A percentile compares a stretch with the other conserved stretches of the same genome.
These are phyloP conservation scores for Leucosticte australis DNA, from an alignment of 2,113 vertebrate genomes.

Conservation along the genomic window DNA sequence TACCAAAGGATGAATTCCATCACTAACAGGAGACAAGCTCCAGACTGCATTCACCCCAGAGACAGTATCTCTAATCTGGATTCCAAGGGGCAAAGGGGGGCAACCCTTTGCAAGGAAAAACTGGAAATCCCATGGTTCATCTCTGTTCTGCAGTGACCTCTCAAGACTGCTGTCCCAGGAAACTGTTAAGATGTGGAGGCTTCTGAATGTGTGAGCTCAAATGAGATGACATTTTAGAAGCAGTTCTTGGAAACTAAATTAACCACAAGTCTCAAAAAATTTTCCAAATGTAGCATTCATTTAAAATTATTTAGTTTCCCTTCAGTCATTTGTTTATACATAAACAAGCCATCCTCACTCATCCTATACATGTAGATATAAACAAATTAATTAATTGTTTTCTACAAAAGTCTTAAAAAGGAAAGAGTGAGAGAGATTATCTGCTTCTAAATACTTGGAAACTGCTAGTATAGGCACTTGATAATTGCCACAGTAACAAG, in stretches of 20 bases:
- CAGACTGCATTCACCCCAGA: background rate
- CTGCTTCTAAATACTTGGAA: background rate
- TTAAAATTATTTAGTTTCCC: background rate
- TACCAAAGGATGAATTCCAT: background rate
- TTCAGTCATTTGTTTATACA: constrained; percentile 11
- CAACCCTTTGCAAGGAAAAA: background rate
- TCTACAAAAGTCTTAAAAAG: background rate
- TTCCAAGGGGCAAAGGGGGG: background rate
- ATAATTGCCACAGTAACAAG: background rate
- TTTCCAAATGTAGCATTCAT: background rate
- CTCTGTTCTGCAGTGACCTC: background rate
- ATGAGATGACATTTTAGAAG: background rate
- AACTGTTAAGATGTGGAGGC: background rate
- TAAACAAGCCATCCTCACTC: background rate
- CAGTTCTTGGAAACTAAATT: background rate
- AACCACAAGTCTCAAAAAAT: background rate
- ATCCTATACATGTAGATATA: background rate
- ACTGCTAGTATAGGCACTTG: background rate
- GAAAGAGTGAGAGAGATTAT: background rate
- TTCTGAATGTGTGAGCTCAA: background rate
- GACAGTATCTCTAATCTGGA: background rate
- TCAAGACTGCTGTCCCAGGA: background rate
- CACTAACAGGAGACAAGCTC: background rate
- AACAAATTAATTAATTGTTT: constrained; percentile 24
- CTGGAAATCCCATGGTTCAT: background rate